Evolutionary conservation across 2,888 invertebrate genomes (phyloP).

Genomic region (Neuroscelio doddi): DNA sequence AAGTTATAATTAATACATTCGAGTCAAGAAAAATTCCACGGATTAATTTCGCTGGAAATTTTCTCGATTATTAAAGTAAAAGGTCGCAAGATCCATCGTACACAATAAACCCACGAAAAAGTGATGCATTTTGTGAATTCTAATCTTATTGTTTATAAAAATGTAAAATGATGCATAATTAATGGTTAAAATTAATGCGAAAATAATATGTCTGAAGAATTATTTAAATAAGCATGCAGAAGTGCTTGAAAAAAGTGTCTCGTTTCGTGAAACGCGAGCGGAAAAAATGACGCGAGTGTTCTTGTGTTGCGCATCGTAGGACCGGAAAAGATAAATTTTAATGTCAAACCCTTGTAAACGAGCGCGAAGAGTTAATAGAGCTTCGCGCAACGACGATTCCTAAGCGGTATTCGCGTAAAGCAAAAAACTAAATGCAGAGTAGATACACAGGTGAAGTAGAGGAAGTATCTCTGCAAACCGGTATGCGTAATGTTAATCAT

Average conservation of each 20-base stretch:
- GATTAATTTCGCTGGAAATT: conserved; percentile 38
- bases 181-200: background rate
- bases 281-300: conserved; percentile 9
- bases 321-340: conserved; percentile 49
- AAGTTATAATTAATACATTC: conserved; percentile 47
- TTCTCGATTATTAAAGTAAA: conserved; percentile 18
- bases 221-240: background rate
- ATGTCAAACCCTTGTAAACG: conserved; percentile 49
- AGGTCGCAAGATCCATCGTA: background rate
- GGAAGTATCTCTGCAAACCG: conserved; percentile 48
- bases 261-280: conserved; percentile 14
- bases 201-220: background rate
- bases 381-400: conserved; percentile 49
- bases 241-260: background rate
- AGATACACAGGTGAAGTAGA: conserved; percentile 42
- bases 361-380: conserved; percentile 50
- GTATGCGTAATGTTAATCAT: conserved; percentile 50
- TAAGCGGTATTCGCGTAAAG: conserved; percentile 45
- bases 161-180: background rate
- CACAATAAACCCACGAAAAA: too few species aligned
- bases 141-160: background rate
- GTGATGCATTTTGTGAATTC: too few species aligned
- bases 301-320: conserved; percentile 32
- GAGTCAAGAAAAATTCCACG: conserved; percentile 42
- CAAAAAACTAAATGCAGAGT: conserved; percentile 47